phyloP scores from a whole-genome alignment of 2,797 vertebrate species.

The Cichlasoma orientale region DNA sequence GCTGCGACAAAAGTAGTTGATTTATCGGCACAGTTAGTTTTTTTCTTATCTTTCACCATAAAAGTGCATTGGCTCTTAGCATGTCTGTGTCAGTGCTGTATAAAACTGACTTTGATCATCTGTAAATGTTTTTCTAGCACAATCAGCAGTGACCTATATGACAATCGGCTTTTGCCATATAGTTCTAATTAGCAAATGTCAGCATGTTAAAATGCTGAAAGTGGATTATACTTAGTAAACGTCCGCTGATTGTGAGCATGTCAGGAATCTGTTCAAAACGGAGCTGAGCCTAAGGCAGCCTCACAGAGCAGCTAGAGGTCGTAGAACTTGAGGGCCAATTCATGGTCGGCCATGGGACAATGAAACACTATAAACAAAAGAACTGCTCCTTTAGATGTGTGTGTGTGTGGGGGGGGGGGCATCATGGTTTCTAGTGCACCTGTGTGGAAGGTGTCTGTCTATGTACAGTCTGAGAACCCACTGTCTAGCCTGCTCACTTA shows the following conservation, averaged over 20 bases:
- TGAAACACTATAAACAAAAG: background rate
- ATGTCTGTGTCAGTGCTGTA: background rate
- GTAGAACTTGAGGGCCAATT: background rate
- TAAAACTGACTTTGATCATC: background rate
- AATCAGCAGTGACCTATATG: background rate
- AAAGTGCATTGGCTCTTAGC: background rate
- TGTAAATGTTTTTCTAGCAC: background rate
- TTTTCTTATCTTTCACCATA: background rate
- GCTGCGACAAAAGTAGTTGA: background rate
- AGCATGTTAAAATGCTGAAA: background rate
- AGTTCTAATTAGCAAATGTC: background rate
- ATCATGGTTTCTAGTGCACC: background rate
- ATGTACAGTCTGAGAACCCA: background rate
- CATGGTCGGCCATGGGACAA: background rate
- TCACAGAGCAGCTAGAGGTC: background rate
- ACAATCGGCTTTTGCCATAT: background rate
- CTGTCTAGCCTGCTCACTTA: background rate
- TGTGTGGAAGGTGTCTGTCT: background rate
- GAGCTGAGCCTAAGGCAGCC: background rate
- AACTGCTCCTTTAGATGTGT: background rate
- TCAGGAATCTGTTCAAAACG: background rate
- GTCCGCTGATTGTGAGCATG: background rate
- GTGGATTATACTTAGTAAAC: background rate
- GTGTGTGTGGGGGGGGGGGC: too few relatives aligned
- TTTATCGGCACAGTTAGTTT: background rate